These are phyloP conservation scores for Pyrgilauda ruficollis DNA, from an alignment of 2,113 vertebrate genomes.

Conservation along the genomic window DNA sequence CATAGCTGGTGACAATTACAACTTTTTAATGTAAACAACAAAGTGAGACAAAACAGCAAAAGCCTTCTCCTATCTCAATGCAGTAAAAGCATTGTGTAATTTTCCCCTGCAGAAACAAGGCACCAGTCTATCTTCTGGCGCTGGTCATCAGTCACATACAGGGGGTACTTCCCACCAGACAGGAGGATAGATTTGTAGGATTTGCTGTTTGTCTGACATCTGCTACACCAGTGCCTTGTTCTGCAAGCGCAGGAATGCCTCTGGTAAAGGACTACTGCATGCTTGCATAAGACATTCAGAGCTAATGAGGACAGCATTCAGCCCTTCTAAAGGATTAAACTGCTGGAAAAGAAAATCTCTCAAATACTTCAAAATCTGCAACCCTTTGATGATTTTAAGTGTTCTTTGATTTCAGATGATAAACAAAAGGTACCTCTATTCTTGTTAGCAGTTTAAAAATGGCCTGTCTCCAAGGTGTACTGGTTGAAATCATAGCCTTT, in stretches of 20 bases:
- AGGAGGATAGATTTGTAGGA: not conserved
- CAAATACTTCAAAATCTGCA: not conserved
- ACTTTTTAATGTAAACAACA: not conserved
- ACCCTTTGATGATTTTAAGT: not conserved
- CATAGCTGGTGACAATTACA: not conserved
- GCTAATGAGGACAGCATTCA: not conserved
- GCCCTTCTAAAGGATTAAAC: not conserved
- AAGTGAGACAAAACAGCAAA: not conserved
- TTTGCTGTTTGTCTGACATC: not conserved
- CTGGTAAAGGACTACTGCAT: not conserved
- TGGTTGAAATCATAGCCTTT: not conserved
- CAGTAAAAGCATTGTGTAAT: not conserved
- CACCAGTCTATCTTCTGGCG: not conserved
- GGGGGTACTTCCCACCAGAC: not conserved
- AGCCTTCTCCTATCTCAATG: not conserved
- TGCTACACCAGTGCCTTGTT: not conserved
- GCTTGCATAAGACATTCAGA: not conserved
- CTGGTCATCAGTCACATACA: not conserved
- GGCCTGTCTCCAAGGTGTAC: not conserved
- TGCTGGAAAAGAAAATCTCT: not conserved
- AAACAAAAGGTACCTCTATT: not conserved
- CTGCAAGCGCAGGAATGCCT: not conserved
- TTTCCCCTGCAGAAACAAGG: not conserved
- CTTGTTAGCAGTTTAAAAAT: not conserved
- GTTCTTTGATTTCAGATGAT: not conserved